Base-by-base conservation (phyloP, 2,888 invertebrate genomes). In the Tetragnatha montana region DNA sequence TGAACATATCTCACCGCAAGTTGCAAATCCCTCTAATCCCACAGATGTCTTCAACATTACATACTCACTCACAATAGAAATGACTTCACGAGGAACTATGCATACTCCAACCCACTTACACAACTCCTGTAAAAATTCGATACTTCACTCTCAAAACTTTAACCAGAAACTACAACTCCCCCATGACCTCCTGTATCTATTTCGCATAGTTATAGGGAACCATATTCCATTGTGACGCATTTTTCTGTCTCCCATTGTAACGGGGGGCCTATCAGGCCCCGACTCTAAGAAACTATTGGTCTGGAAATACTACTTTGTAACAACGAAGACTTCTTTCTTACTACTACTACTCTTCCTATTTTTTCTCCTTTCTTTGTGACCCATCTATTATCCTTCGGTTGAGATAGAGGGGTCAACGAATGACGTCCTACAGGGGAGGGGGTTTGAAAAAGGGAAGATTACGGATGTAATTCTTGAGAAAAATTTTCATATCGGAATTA, bases 251-350 rank as follows among this genome's bases (percentile, higher is more conserved):
- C n/a, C 68, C 70, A 35, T 49, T 68, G 47, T 81, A 81, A 70
- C 81, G 73, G 49, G n/a, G n/a, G 78, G 19, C 79, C 79, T 83
- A 84, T 88, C 80, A 88, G 79, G 68, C 49, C n/a, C 35, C 68
- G 74, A 49, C 17, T 71, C 88, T 74, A 80, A 50, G 80, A 88
- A 88, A 8, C 80, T 84, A 88, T 88, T 88, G 88, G 88, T 79
- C 88, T 78, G 88, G 83, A 88, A 88, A 88, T 22, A 80, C 17
- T 73, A 69, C 60, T 49, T 78, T 83, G 74, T 84, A 79, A 88
- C 83, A 82, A 79, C 22, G 75, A 81, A 81, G 74, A 81, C 21
- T 79, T 78, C 35, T 73, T n/a, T 51, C 35, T 78, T 79, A 21
- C 22, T n/a, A 47, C 10, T 14, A 19, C 68, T 51, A 22, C 51